Conservation (phyloP, 2,113 vertebrate genomes). For the Hippopotamus amphibius region DNA sequence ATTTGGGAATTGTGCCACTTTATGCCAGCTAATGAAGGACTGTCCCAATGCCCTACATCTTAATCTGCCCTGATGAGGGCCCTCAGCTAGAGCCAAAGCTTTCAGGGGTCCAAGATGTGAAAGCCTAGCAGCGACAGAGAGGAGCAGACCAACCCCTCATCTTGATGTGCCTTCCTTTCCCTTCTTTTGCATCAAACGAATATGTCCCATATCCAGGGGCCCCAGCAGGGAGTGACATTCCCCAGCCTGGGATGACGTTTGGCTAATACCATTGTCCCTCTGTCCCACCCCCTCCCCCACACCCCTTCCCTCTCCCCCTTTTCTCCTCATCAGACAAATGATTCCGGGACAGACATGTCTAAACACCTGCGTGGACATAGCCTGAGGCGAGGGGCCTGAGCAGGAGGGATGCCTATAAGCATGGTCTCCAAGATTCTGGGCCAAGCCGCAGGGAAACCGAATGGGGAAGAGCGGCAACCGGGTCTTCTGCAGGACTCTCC, state of each 20-base stretch:
- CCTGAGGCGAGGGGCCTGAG: neutral
- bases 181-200: neutral
- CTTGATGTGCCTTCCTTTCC: neutral
- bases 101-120: neutral
- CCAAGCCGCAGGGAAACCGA: neutral
- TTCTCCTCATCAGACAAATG: neutral
- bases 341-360: neutral
- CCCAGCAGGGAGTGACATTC: neutral
- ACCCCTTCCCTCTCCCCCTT: accelerated
- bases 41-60: neutral
- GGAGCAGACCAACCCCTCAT: neutral
- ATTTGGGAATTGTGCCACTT: neutral
- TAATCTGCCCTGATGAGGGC: neutral
- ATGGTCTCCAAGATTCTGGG: neutral
- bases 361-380: neutral
- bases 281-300: accelerated
- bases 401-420: neutral
- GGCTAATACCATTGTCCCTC: neutral
- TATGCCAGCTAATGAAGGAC: neutral
- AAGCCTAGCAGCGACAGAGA: neutral
- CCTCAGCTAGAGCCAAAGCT: neutral
- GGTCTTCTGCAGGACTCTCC: neutral
- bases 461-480: neutral
- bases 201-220: neutral
- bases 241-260: neutral